Evolutionary conservation across 2,797 vertebrate genomes (phyloP).

Genomic region (Tapera naevia): DNA sequence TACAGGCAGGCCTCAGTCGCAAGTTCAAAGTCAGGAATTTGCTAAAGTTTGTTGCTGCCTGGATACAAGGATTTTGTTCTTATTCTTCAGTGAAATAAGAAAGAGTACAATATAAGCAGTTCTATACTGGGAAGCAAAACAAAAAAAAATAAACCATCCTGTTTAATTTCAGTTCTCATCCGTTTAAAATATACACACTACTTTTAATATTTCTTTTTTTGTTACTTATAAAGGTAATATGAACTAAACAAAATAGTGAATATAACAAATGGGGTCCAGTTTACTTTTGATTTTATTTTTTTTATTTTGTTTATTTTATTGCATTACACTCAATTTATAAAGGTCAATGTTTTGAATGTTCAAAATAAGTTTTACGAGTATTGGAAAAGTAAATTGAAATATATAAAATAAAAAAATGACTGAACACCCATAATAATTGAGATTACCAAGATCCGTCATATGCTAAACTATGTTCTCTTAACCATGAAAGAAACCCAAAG

Average conservation of each 20-base stretch:
- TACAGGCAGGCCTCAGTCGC: background rate
- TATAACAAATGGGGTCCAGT: background rate
- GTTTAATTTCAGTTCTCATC: background rate
- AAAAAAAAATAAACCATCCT: accelerated
- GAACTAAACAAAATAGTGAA: background rate
- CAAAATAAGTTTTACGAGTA: background rate
- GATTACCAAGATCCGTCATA: background rate
- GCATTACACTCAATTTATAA: background rate
- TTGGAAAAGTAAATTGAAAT: background rate
- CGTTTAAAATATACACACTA: background rate
- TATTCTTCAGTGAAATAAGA: background rate
- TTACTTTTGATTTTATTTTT: background rate
- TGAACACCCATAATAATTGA: background rate
- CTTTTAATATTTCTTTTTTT: background rate
- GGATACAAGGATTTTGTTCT: background rate
- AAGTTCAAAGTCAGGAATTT: background rate
- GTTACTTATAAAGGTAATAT: background rate
- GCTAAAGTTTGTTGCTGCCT: background rate
- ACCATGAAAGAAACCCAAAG: background rate
- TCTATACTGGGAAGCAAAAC: background rate
- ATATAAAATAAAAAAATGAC: background rate
- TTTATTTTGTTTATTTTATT: background rate
- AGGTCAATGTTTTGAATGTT: background rate
- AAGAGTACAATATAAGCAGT: background rate
- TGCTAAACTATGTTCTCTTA: background rate